Percentiles rank a stretch among this genome's conserved stretches.
phyloP scores from a whole-genome alignment of 2,888 invertebrate genomes.

The Cylloceria caligata region DNA sequence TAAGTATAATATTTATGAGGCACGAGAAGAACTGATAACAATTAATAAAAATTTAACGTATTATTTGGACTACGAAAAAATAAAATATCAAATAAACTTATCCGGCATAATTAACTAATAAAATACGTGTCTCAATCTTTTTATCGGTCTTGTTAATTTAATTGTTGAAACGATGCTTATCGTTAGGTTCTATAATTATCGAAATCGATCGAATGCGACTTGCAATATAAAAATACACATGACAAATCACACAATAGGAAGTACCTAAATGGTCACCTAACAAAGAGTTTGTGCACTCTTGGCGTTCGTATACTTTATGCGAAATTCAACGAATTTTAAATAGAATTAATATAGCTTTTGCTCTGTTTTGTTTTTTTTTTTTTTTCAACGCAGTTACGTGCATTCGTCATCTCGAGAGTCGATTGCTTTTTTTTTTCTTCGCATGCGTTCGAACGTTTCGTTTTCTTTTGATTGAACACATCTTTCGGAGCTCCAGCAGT shows the following conservation, averaged over 20 bases:
- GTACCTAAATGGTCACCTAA: conserved; percentile 35
- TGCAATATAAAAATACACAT: conserved; percentile 35
- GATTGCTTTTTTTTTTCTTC: conserved; percentile 10
- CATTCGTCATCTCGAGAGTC: conserved; percentile 1
- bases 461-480: conserved; percentile 12
- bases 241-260: conserved; percentile 48
- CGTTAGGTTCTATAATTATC: conserved; percentile 8
- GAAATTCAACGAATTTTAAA: conserved; percentile 29
- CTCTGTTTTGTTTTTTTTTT: not conserved
- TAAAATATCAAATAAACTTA: conserved; percentile 43
- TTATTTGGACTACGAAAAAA: conserved; percentile 22
- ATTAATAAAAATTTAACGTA: conserved; percentile 52
- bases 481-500: conserved; percentile 17
- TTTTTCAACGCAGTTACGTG: conserved; percentile 30
- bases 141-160: not conserved
- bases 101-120: conserved; percentile 29
- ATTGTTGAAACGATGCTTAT: conserved; percentile 28
- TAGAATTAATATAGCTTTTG: not conserved
- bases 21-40: conserved; percentile 69
- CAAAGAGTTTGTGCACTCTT: conserved; percentile 59
- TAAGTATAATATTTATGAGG: conserved; percentile 74
- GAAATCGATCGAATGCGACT: conserved; percentile 24
- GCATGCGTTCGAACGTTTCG: conserved; percentile 9
- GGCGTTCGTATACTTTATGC: conserved; percentile 24
- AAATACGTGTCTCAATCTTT: conserved; percentile 29